Percentiles rank a stretch among this genome's conserved stretches.
These are phyloP conservation scores for Atrichornis clamosus DNA, from an alignment of 2,113 vertebrate genomes.

Conservation along the genomic window DNA sequence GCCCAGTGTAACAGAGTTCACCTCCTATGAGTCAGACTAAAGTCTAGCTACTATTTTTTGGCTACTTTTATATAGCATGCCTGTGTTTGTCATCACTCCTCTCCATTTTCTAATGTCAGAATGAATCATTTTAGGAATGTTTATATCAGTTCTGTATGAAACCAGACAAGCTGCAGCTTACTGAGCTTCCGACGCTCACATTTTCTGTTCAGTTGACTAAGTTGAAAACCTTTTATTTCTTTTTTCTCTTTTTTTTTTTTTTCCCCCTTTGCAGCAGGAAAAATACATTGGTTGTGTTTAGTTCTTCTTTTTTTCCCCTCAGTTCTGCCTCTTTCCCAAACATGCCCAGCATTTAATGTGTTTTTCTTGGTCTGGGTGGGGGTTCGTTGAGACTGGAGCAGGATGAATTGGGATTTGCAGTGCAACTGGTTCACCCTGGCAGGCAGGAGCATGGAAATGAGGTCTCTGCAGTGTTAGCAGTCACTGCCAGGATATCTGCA, in stretches of 20 bases:
- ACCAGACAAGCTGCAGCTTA: conserved; percentile 11
- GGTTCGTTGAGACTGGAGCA: background rate
- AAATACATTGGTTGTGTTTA: background rate
- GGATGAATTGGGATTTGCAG: rapidly evolving
- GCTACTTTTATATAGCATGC: conserved; percentile 14
- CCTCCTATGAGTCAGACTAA: conserved; percentile 40
- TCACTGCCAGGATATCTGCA: background rate
- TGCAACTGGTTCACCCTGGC: background rate
- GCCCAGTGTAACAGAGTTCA: conserved; percentile 6
- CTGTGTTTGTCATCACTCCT: conserved; percentile 48
- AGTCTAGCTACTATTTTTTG: conserved; percentile 55
- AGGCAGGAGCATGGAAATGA: background rate
- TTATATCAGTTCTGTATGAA: conserved; percentile 38
- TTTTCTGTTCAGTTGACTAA: background rate
- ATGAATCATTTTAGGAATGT: conserved; percentile 31
- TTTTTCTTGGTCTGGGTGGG: background rate
- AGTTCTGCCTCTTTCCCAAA: background rate
- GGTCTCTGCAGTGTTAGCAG: background rate
- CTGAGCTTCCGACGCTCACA: background rate
- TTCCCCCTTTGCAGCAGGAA: rapidly evolving
- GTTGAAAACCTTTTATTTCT: background rate
- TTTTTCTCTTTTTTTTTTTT: background rate
- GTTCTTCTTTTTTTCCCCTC: background rate
- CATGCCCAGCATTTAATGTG: background rate
- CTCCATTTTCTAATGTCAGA: conserved; percentile 34